Base-by-base conservation (phyloP, 2,888 invertebrate genomes). In the Onchidella celtica region DNA sequence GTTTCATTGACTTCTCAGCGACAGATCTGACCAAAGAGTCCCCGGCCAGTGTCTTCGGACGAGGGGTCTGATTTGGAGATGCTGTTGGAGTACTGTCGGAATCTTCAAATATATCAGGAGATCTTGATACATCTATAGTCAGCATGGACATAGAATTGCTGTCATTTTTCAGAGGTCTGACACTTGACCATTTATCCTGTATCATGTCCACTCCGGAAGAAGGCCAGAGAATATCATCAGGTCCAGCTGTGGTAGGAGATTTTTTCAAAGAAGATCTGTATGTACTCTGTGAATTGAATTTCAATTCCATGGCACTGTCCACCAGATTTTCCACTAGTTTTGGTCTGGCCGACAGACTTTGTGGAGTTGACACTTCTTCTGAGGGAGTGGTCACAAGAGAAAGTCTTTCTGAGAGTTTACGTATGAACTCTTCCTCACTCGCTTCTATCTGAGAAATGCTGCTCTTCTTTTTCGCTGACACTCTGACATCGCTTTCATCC, bases 21-120 rank as follows among this genome's bases (percentile, higher is more conserved):
- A 70, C 27, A 21, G 32, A 29, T 38, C 61, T 70, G 4, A 29
- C 59, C 55, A 38, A 24, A 24, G 21, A 57, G 17, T 40, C 40
- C n/a, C n/a, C n/a, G 21, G 29, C 2, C 11, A 55, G 6, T 24
- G 69, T 27, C 29, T 40, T 70, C 1, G 9, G 9, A 11, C 14
- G 55, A 29, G 59, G 29, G 24, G 38, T 61, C 70, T 61, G 59
- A 40, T 69, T 70, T 38, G 80, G 80, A 55, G 80, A 80, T 6
- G 80, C 55, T 3, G 74, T 59, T 59, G 80, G 80, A 11, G 80
- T 80, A 24, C 29, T 29, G 68, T 80, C 80, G 21, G 80, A 80
- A n/a, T 72, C 72, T 3, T 65, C 75, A 55, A 34, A 29, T 9
- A 69, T 24, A 11, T 38, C 68, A 24, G 57, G 38, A 34, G 72